Evolutionary conservation across 2,797 vertebrate species (phyloP), one percentile per base, ranked within the genome.

Genomic region (Smutsia temminckii): DNA sequence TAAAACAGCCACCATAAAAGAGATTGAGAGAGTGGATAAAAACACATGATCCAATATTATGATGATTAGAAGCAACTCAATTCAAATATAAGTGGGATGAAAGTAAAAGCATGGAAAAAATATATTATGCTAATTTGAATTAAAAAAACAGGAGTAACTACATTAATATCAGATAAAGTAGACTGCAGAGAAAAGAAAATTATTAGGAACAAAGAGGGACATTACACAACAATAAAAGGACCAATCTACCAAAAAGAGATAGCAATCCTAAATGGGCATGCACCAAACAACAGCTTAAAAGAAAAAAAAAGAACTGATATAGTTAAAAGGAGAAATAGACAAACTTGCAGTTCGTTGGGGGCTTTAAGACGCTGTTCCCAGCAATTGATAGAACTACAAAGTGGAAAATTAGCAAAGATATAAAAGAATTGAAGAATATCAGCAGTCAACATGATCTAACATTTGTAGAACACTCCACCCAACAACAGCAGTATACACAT

Each of bases 101-200:
- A 92, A 61, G 55, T 46, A 83, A 88, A 77, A 75, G 42, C 34
- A n/a, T 12, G n/a, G 78, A 59, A 75, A 59, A 75, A 16, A 95
- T 49, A 69, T 18, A 85, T 51, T n/a, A 40, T n/a, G 40, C 27
- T 51, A 42, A 69, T 42, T 7, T 88, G 66, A 85, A 57, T 68
- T 14, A 61, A 17, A 68, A 87, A 92, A 69, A 5, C 9, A 11
- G 32, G 3, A 81, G 20, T 59, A 86, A 57, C 29, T 90, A 40
- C 13, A 53, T 51, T 83, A 72, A 64, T 34, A 80, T 53, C 49
- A 93, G 71, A 88, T 78, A 64, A 53, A 46, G 29, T 23, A 79
- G n/a, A 57, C 29, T 71, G 90, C 34, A 7, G 51, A 66, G 68
- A 80, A 83, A 85, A 87, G 32, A 91, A 79, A 92, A 89, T 63